Percentiles rank a stretch among this genome's conserved stretches.
Conservation (phyloP, 64 coral and sea anemone species). For the Acropora tenuis region DNA sequence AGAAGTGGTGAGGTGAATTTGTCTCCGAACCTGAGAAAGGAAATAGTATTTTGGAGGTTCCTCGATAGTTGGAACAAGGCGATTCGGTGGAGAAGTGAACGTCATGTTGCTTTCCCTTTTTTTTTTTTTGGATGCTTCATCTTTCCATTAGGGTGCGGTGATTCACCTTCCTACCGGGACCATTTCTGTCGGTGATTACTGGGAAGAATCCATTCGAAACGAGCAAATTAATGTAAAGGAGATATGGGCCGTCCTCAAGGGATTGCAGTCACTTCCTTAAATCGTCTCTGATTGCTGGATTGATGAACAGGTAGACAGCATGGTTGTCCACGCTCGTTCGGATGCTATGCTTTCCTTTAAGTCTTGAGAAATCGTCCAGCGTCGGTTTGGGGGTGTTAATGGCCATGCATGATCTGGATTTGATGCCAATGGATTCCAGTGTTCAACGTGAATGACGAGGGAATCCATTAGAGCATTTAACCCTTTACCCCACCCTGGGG, state of each 20-base stretch:
- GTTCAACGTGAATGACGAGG: conserved; percentile 8
- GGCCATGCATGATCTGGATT: conserved; percentile 37
- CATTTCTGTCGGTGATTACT: conserved; percentile 50
- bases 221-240: conserved; percentile 57
- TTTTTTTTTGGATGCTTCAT: conserved; percentile 29
- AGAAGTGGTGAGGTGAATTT: background rate
- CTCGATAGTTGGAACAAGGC: no score
- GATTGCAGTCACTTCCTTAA: conserved; percentile 16
- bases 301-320: conserved; percentile 1
- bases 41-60: no score
- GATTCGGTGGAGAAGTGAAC: no score
- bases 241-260: conserved; percentile 22
- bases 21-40: background rate
- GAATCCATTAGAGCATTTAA: conserved; percentile 52
- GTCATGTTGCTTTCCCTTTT: background rate
- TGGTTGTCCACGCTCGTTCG: conserved; percentile 7
- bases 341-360: conserved; percentile 15
- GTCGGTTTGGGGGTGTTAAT: conserved; percentile 27
- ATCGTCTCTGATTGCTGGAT: background rate
- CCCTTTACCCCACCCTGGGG: conserved; percentile 12
- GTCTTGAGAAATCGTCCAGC: conserved; percentile 20
- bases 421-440: conserved; percentile 64
- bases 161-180: conserved; percentile 21
- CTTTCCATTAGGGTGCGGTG: conserved; percentile 26
- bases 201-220: conserved; percentile 12